Conservation (phyloP, 2,888 invertebrate genomes). For the Lamellibrachia satsuma region DNA sequence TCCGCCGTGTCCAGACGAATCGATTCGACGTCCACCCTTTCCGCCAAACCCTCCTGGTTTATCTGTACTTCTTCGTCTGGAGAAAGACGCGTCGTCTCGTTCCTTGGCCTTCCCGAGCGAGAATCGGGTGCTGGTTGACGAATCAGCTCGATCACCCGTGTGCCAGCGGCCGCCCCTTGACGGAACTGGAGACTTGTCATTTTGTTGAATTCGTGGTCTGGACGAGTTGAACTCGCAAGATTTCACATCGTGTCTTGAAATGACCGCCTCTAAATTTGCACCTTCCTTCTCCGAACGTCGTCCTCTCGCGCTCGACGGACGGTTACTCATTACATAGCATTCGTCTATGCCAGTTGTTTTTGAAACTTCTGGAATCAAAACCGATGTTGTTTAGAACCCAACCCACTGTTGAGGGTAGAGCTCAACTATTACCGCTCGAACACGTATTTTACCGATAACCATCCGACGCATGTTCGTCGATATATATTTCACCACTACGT, state of each 20-base stretch:
- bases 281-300: background rate
- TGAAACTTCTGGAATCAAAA: background rate
- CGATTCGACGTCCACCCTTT: background rate
- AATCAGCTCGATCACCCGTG: background rate
- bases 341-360: background rate
- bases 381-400: background rate
- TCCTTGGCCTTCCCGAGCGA: background rate
- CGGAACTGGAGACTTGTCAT: background rate
- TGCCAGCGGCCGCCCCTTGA: slow-evolving; percentile 17
- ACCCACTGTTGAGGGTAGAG: background rate
- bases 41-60: slow-evolving; percentile 3
- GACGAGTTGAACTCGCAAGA: background rate
- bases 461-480: background rate
- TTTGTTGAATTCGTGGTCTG: background rate
- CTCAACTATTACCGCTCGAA: background rate
- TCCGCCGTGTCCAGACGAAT: background rate
- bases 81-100: background rate
- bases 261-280: background rate
- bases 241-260: background rate
- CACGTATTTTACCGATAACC: background rate
- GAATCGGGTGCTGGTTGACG: background rate
- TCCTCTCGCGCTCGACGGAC: background rate
- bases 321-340: background rate
- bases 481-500: background rate
- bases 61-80: background rate